Percentiles rank a stretch among this genome's conserved stretches.
phyloP scores from a whole-genome alignment of 2,797 vertebrate genomes.

The Kryptolebias ocellatus region DNA sequence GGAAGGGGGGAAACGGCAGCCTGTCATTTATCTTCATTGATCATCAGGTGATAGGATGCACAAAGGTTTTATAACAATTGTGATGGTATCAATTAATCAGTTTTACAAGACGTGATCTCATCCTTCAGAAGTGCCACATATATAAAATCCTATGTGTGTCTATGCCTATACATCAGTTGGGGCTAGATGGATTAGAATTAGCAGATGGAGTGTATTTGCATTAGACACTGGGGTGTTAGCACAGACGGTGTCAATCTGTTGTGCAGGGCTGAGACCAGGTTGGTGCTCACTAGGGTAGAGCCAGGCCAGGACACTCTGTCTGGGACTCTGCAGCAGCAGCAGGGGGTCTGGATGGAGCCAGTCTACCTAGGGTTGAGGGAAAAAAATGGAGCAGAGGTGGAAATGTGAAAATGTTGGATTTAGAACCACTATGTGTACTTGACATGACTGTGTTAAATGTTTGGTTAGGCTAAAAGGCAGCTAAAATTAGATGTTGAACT shows the following conservation, averaged over 20 bases:
- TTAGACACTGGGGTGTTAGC: constrained; percentile 69
- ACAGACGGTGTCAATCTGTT: constrained; percentile 75
- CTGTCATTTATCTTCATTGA: constrained; percentile 62
- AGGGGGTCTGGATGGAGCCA: constrained; percentile 52
- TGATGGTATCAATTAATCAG: constrained; percentile 76
- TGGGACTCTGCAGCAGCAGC: constrained; percentile 55
- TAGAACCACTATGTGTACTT: neutral
- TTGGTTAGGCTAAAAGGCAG: constrained; percentile 10
- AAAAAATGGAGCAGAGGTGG: constrained; percentile 39
- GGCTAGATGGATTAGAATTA: constrained; percentile 70
- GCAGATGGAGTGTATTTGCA: constrained; percentile 79
- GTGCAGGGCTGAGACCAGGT: constrained; percentile 65
- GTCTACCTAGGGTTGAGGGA: constrained; percentile 47
- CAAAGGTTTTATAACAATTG: constrained; percentile 61
- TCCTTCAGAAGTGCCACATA: constrained; percentile 26
- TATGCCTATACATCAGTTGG: constrained; percentile 45
- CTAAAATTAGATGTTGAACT: constrained; percentile 22
- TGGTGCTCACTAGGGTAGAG: constrained; percentile 70
- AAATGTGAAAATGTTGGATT: constrained; percentile 24
- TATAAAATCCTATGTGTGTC: constrained; percentile 25
- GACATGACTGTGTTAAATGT: constrained; percentile 7
- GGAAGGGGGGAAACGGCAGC: constrained; percentile 41
- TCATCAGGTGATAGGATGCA: constrained; percentile 63
- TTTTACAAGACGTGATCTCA: constrained; percentile 43
- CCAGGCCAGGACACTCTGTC: constrained; percentile 74